Conservation (phyloP, 35 echinoderm and acorn worm species). For the Lytechinus variegatus region DNA sequence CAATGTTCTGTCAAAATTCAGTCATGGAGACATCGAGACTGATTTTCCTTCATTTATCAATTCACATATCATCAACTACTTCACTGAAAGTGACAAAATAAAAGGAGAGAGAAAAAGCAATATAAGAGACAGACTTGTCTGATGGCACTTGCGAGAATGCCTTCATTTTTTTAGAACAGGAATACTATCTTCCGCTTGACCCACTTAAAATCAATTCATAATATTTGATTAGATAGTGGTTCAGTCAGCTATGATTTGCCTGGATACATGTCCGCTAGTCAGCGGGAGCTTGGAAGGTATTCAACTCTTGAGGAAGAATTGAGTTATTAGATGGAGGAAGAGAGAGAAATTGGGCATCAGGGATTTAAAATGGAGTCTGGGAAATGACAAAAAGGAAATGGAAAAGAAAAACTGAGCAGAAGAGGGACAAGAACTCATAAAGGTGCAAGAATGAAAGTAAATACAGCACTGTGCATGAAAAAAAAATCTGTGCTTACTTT, state of each 20-base stretch:
- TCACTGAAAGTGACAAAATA: no score
- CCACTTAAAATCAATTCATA: neutral
- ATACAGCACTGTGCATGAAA: neutral
- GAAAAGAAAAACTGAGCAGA: neutral
- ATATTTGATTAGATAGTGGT: neutral
- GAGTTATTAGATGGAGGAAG: neutral
- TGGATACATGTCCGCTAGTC: neutral
- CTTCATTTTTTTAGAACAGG: no score
- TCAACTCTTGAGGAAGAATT: neutral
- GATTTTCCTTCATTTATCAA: no score
- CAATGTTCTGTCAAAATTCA: no score
- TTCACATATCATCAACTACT: no score
- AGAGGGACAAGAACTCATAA: neutral
- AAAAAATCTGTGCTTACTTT: neutral
- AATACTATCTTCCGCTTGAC: neutral
- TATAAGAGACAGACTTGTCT: no score
- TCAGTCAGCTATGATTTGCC: neutral
- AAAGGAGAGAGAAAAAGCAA: no score
- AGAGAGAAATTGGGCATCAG: neutral
- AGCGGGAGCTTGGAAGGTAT: neutral
- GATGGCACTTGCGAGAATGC: no score
- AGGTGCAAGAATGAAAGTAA: neutral
- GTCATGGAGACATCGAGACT: no score
- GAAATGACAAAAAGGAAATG: neutral
- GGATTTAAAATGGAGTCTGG: neutral